Evolutionary conservation across 2,113 vertebrate genomes (phyloP), one percentile per base, ranked within the genome.

Genomic region (Potamarius usumacintae): DNA sequence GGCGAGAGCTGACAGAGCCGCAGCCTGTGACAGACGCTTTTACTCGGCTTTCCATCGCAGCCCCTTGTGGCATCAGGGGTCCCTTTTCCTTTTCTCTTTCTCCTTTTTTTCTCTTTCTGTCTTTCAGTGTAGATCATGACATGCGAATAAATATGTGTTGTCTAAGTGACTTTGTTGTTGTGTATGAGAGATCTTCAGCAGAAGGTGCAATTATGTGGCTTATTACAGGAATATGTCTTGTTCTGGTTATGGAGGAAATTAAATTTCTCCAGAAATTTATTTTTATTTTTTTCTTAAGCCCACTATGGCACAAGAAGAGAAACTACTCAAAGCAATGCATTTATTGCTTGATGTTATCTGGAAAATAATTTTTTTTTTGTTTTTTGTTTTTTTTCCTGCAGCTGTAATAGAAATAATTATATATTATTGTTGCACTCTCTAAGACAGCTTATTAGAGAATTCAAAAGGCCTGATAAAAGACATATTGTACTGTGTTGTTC

Each of bases 211-310:
- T 95, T 94, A 94, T 93, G 92, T 92, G 92, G 89, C 86, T 93
- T 92, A 94, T 95, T 95, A 95, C 94, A 95, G 94, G 95, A 95
- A 94, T 94, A 95, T 90, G 93, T 94, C 95, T 95, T 95, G 93
- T 94, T 96, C 95, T 93, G 94, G 92, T 94, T 95, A 92, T 91
- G 89, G 87, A 93, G 92, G 92, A 95, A 96, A 95, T 95, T 95
- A 95, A 93, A 93, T 95, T 96, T 95, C 92, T 92, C 91, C 88
- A 91, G 92, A 94, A 94, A 94, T 94, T 92, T 93, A 92, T 94
- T 92, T 91, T 93, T 91, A 4, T 71, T 67, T 86, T 30, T 86
- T 84, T 69, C 60, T 87, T 79, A 93, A 94, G 91, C 93, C 93
- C 82, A 88, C 91, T 90, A 91, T 92, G 91, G 89, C 88, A 94